Base-by-base conservation (phyloP, 2,888 invertebrate species). In the Spodoptera picta region DNA sequence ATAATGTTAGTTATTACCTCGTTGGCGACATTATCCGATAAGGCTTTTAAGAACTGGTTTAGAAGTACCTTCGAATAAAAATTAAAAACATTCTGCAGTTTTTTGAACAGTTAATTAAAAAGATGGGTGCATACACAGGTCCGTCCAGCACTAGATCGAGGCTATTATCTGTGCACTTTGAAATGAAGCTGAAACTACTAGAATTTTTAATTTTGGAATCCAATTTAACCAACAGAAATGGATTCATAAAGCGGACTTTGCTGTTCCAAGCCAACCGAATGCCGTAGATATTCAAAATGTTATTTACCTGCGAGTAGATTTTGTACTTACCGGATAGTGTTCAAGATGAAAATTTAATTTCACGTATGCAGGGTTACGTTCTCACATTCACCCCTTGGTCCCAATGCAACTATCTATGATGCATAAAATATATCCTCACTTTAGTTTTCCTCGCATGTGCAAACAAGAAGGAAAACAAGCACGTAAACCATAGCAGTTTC, bases 371-470 rank as follows among this genome's bases (percentile, higher is more conserved):
- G 65, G 71, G 74, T 73, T 79, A 84, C 79, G 77, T 82, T 81
- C 81, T 82, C 80, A 77, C 68, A 78, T 77, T 77, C 79, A 82
- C 83, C 83, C 83, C 83, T 76, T 71, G 41, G 71, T 72, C 79
- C 80, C 74, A 62, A 60, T 69, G 69, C 63, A 75, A 68, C 69
- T 77, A 36, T 36, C 36, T 80, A 81, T 80, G 85, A 87, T 86
- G 81, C 27, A 71, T 54, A 51, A 82, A 82, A 78, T 77, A 86
- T 75, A 62, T 69, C 64, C 53, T 49, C 27, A 6, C 48, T 50
- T 12, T 63, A 60, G 55, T 65, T 73, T 59, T 65, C 64, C 27
- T 57, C 53, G 14, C 50, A 11, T 47, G 49, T 51, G 24, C 62
- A 60, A 69, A 75, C 63, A 69, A 60, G 42, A 65, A 84, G 82